Conservation (phyloP, 2,113 vertebrate genomes). For the Erythrocercus mccallii region DNA sequence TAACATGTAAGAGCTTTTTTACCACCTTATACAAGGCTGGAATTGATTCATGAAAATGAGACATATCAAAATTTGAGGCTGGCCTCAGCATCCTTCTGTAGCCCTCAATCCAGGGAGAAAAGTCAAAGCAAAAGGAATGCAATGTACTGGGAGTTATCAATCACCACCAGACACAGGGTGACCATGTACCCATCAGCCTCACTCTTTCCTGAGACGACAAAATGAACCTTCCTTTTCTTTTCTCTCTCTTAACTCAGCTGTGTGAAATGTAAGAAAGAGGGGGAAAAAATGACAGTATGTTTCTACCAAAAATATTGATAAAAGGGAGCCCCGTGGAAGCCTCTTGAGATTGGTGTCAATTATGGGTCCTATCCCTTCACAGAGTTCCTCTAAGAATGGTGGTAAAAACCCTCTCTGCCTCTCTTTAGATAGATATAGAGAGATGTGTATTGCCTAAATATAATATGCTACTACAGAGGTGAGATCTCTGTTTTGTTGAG, state of each 20-base stretch:
- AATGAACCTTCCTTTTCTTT: background rate
- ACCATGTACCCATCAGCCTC: background rate
- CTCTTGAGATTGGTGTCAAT: background rate
- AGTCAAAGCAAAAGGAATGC: background rate
- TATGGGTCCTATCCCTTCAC: fast-evolving
- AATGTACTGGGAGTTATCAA: background rate
- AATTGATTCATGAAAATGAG: background rate
- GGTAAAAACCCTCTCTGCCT: background rate
- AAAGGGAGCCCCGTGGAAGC: background rate
- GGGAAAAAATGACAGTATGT: background rate
- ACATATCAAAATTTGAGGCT: background rate
- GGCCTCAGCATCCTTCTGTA: background rate
- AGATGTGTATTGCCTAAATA: background rate
- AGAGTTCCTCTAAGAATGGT: background rate
- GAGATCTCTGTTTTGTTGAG: background rate
- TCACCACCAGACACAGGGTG: fast-evolving
- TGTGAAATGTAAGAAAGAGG: background rate
- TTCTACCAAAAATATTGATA: background rate
- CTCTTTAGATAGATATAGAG: background rate
- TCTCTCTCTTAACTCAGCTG: background rate
- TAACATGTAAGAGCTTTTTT: background rate
- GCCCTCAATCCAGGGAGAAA: background rate
- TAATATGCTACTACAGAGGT: background rate
- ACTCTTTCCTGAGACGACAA: background rate
- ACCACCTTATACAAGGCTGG: background rate